Base-by-base conservation (phyloP, 2,888 invertebrate species). In the Cephus pygmeus region DNA sequence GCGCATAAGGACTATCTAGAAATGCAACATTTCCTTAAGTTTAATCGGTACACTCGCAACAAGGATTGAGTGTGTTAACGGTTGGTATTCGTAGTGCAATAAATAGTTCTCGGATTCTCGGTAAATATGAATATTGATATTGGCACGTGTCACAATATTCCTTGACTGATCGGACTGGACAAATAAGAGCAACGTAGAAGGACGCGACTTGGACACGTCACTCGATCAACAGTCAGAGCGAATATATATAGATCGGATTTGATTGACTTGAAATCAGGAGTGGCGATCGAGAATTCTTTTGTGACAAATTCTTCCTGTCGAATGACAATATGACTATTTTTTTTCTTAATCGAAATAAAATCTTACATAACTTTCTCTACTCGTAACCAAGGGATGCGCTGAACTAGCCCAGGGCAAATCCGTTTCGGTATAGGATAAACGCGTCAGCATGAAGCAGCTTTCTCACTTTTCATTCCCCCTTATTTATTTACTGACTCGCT, bases 11-110 rank as follows among this genome's bases (percentile, higher is more conserved):
- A 77, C 79, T 79, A 79, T 75, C 77, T 80, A 79, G 74, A 79
- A 83, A 82, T 84, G 82, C 82, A 81, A 79, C 77, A 75, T 73
- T 77, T 73, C 69, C 74, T 82, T 79, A 78, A 80, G 79, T 81
- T 77, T 79, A 76, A 74, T 77, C 75, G 40, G 23, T 23, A 23
- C 6, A 23, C 40, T 9, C 23, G 2, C 6, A 9, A 9, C 23
- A 56, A 56, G 23, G 23, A 40, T 40, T 23, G 15, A 6, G 40
- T 56, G 40, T 56, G 23, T 15, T 56, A 23, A 56, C 4, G 40
- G 6, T 23, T 23, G 40, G 40, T 23, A 56, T 9, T 56, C 40
- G 23, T 56, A 0, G 40, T 56, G 40, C 40, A 56, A 23, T 23
- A 56, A 56, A 56, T 56, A 56, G 40, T 56, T 56, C 23, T 56